Evolutionary conservation across 30 jellyfish, hydroid and myxozoan genomes (phyloP), one percentile per base, ranked within the genome.

Genomic region (Aurelia sp.): DNA sequence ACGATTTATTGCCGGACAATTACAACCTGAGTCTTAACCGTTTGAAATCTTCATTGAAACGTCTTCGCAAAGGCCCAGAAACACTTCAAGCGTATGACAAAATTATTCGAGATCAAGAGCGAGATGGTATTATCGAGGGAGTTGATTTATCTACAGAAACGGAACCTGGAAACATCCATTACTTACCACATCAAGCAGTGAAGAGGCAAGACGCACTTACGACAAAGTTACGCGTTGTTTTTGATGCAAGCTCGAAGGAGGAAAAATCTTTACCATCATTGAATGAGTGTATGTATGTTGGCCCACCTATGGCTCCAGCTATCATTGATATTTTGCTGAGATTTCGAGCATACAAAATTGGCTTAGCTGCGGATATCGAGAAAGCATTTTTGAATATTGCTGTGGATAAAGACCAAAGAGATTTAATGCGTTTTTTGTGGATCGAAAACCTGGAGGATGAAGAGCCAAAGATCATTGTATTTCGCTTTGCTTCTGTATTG

Each of bases 231-330:
- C 1, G 72, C 10, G 72, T 74, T 35, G 85, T 74, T 47, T 74
- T 74, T 5, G 85, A 74, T 74, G 85, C 85, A 41, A 74, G 85
- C 24, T 74, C 85, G 19, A 74, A 74, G 35, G 76, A 11, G 0
- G 35, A 9, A 1, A 9, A 13, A 33, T 18, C 2, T 13, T 74
- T 55, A 48, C 85, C 85, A 35, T 74, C 85, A 74, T 76, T 74
- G 50, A 74, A 74, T 74, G 85, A 74, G 12, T 74, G 85, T 55
- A 40, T 76, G 9, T 55, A 52, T 31, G 59, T 76, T 13, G 88
- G 78, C 1, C 88, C 88, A 57, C 81, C 64, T 51, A 55, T 76
- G 88, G 61, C 80, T 8, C 80, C 88, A 20, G 79, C 79, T 30
- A 76, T 76, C 38, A 48, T 74, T 33, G 80, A 74, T 13, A 48